These are phyloP conservation scores for Enoplosus armatus DNA, from an alignment of 2,797 vertebrate genomes.

Conservation along the genomic window DNA sequence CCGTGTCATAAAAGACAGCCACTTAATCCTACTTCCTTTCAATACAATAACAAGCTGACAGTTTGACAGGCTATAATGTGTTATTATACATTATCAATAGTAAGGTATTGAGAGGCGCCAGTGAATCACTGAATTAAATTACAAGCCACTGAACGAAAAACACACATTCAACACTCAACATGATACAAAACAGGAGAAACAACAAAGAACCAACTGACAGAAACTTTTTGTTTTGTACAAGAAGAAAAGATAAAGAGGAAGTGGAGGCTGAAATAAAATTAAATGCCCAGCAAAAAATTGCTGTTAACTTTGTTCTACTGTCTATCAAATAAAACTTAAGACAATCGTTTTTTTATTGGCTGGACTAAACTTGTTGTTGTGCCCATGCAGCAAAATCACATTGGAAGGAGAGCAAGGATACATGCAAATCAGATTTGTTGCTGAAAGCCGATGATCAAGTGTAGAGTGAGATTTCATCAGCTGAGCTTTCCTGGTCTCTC, in stretches of 20 bases:
- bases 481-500: constrained; percentile 8
- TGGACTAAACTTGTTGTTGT: constrained; percentile 15
- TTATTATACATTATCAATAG: constrained; percentile 62
- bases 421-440: constrained; percentile 32
- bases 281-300: constrained; percentile 16
- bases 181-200: background rate
- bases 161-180: constrained; percentile 12
- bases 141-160: constrained; percentile 18
- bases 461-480: background rate
- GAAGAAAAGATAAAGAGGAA: constrained; percentile 13
- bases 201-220: background rate
- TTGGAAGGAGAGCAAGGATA: constrained; percentile 26
- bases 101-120: constrained; percentile 33
- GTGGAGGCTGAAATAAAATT: constrained; percentile 22
- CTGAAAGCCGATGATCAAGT: background rate
- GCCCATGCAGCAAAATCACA: background rate
- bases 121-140: constrained; percentile 46
- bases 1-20: constrained; percentile 54
- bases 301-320: constrained; percentile 9
- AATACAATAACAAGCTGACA: constrained; percentile 50
- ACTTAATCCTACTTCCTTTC: constrained; percentile 48
- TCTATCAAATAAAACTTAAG: constrained; percentile 26
- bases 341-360: constrained; percentile 9
- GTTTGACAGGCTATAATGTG: constrained; percentile 67
- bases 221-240: background rate